These are phyloP conservation scores for Sinocyclocheilus grahami DNA, from an alignment of 2,113 vertebrate species.

Conservation along the genomic window DNA sequence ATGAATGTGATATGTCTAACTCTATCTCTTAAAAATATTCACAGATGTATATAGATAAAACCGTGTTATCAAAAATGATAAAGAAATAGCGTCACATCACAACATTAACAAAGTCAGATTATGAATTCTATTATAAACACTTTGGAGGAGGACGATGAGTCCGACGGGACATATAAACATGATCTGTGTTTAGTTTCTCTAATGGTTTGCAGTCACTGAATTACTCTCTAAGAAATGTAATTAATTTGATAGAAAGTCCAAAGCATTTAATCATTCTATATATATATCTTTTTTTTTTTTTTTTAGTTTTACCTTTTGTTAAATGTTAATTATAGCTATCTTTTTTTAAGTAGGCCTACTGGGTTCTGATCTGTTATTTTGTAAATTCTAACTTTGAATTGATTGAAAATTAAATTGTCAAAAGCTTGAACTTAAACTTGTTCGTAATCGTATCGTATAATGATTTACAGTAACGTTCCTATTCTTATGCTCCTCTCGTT, in stretches of 20 bases:
- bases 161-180: conserved; percentile 16
- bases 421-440: background rate
- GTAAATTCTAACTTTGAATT: background rate
- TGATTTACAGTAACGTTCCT: background rate
- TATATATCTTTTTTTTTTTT: no score
- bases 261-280: no score
- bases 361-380: background rate
- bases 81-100: background rate
- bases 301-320: background rate
- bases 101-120: background rate
- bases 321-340: background rate
- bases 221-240: background rate
- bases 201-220: background rate
- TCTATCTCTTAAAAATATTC: background rate
- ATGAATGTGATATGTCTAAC: background rate
- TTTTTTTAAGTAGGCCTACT: background rate
- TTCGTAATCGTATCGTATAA: background rate
- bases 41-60: background rate
- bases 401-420: background rate
- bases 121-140: background rate
- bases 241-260: background rate
- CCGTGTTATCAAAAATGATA: no score
- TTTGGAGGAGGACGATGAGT: background rate
- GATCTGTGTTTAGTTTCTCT: background rate
- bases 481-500: background rate